Evolutionary conservation across 1,140 invertebrate genomes (phyloP).

Genomic region (Melitaea cinxia): DNA sequence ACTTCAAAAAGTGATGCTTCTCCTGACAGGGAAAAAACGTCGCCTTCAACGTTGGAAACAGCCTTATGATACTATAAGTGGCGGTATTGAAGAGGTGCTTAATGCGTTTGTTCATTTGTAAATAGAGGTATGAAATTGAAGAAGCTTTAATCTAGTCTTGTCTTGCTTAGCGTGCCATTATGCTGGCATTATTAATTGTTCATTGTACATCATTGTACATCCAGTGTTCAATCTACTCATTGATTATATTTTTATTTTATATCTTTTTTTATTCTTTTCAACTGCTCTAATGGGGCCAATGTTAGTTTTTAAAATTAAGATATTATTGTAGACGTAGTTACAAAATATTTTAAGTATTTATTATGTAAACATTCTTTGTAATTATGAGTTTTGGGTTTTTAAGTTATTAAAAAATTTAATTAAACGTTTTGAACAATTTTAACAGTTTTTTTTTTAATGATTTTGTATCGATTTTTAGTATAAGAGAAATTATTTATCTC

Average conservation of each 20-base stretch:
- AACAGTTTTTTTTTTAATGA: slow-evolving; percentile 12
- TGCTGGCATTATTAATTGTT: slow-evolving; percentile 53
- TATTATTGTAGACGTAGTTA: slow-evolving; percentile 49
- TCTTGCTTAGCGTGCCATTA: slow-evolving; percentile 72
- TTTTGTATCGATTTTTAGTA: too few relatives aligned
- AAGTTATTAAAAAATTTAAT: slow-evolving; percentile 77
- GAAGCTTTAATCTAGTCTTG: slow-evolving; percentile 81
- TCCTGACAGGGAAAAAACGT: slow-evolving; percentile 61
- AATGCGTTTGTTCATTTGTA: slow-evolving; percentile 46
- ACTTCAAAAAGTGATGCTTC: slow-evolving; percentile 52
- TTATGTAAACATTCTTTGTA: slow-evolving; percentile 66
- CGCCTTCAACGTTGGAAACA: slow-evolving; percentile 82
- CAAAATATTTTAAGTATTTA: slow-evolving; percentile 78
- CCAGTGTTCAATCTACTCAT: slow-evolving; percentile 54
- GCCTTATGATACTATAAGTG: slow-evolving; percentile 80
- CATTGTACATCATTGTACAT: too few relatives aligned
- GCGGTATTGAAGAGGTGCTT: slow-evolving; percentile 58
- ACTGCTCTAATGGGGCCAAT: slow-evolving; percentile 73
- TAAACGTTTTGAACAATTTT: slow-evolving; percentile 71
- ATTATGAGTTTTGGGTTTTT: slow-evolving; percentile 76
- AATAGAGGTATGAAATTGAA: slow-evolving; percentile 67
- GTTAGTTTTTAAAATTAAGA: slow-evolving; percentile 59
- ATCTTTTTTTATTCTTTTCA: slow-evolving; percentile 45
- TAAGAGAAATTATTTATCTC: too few relatives aligned
- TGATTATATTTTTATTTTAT: slow-evolving; percentile 46